Conservation (phyloP, 2,113 vertebrate species). For the Hippoglossus stenolepis region DNA sequence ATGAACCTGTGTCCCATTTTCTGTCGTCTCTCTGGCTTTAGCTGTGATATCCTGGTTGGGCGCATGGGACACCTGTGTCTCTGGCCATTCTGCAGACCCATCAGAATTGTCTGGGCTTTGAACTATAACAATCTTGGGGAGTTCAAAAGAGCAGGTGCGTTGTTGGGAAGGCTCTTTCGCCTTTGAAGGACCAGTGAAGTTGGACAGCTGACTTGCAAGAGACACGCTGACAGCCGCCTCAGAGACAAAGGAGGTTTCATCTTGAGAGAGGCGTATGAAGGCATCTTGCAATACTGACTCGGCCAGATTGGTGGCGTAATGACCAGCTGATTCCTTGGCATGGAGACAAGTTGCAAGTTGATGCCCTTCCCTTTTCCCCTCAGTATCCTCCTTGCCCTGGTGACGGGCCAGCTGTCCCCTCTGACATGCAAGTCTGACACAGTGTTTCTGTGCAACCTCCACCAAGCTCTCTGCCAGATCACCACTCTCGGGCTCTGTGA, state of each 20-base stretch:
- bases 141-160: slow-evolving; percentile 88
- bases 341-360: slow-evolving; percentile 41
- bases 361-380: slow-evolving; percentile 61
- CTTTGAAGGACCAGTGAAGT: slow-evolving; percentile 51
- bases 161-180: slow-evolving; percentile 71
- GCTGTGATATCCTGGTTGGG: slow-evolving; percentile 69
- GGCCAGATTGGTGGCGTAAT: slow-evolving; percentile 93
- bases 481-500: slow-evolving; percentile 74
- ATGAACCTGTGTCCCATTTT: slow-evolving; percentile 53
- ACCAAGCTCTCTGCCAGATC: slow-evolving; percentile 60
- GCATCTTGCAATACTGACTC: slow-evolving; percentile 96
- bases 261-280: slow-evolving; percentile 93
- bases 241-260: slow-evolving; percentile 83
- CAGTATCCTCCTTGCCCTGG: slow-evolving; percentile 70
- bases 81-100: slow-evolving; percentile 84
- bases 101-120: slow-evolving; percentile 94
- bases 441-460: slow-evolving; percentile 75
- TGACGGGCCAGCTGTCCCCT: slow-evolving; percentile 69
- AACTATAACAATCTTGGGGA: slow-evolving; percentile 96
- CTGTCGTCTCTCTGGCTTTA: slow-evolving; percentile 56
- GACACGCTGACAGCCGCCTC: slow-evolving; percentile 85
- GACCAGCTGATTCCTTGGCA: slow-evolving; percentile 82
- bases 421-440: slow-evolving; percentile 71
- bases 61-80: slow-evolving; percentile 69
- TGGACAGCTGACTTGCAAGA: slow-evolving; percentile 48